Evolutionary conservation across 1,140 invertebrate genomes (phyloP).

Genomic region (Lepidurus packardi): DNA sequence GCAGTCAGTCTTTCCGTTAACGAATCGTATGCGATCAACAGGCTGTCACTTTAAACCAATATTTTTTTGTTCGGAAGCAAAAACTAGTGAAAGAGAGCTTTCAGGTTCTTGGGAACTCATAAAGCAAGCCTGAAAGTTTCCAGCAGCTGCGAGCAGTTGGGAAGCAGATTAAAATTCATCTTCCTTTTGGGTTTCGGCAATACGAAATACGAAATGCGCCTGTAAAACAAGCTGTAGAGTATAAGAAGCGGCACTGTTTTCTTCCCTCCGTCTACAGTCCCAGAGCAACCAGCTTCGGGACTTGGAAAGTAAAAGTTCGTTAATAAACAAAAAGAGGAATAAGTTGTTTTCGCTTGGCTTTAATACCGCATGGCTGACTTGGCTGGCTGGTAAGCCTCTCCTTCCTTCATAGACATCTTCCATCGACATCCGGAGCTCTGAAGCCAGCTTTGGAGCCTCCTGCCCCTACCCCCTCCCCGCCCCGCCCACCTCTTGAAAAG

Average conservation of each 20-base stretch:
- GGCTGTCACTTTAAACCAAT: no score
- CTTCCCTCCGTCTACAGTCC: not conserved
- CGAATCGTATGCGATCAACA: no score
- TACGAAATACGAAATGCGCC: no score
- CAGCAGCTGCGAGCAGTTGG: not conserved
- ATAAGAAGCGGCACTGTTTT: no score
- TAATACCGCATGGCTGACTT: not conserved
- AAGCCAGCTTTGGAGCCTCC: no score
- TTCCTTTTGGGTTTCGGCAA: not conserved
- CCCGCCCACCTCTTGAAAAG: not conserved
- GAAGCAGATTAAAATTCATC: not conserved
- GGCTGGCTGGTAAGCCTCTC: not conserved
- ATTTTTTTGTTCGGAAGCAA: no score
- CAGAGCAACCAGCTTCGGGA: not conserved
- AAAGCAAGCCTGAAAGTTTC: not conserved
- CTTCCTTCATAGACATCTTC: not conserved
- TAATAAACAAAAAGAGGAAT: conserved; percentile 15
- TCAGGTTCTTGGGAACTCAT: no score
- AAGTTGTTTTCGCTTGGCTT: not conserved
- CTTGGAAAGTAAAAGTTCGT: not conserved
- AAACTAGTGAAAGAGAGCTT: no score
- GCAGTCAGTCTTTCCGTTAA: no score
- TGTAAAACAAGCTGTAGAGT: no score
- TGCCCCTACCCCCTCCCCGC: no score
- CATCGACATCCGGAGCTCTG: not conserved